Evolutionary conservation across 1,140 invertebrate species (phyloP), one percentile per base, ranked within the genome.

Genomic region (Rhagoletis zephyria): DNA sequence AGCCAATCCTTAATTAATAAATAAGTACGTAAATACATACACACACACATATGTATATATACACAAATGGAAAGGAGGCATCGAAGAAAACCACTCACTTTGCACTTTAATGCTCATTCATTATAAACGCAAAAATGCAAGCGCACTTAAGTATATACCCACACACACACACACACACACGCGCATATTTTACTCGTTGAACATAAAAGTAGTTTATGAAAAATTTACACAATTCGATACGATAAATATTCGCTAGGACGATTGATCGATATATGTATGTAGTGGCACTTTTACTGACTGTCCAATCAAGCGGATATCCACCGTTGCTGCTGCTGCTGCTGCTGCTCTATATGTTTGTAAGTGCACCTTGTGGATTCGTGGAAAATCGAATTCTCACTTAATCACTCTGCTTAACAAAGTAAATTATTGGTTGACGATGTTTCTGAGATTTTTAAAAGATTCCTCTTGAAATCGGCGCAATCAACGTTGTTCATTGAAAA

Each of bases 381-480:
- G 67, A 10, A 74, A 74, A 74, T 74, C 40, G 67, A 45, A 45
- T 74, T 14, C 67, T 16, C 67, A 74, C 67, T 74, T 42, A 74
- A 74, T 74, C 67, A 74, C 67, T 45, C 40, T 40, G 45, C 42
- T 74, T 48, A 74, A 74, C 67, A 42, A 40, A 74, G 67, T 74
- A 74, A 74, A 74, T 74, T 45, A 74, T 74, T 40, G 67, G 67
- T 74, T 40, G 67, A 10, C 67, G 67, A 48, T 74, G 40, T 74
- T 81, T 81, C 42, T 81, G 74, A n/a, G 48, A 56, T 81, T 81
- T 81, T 81, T 56, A 56, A 81, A n/a, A 51, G 48, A 81, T 81
- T 81, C n/a, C 56, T 7, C 74, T 6, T 56, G 74, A 81, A 81
- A 81, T 56, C 74, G 2, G 51, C 14, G 48, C 45, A 81, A 81